Base-by-base conservation (phyloP, 2,888 invertebrate genomes). In the Athalia cordata region DNA sequence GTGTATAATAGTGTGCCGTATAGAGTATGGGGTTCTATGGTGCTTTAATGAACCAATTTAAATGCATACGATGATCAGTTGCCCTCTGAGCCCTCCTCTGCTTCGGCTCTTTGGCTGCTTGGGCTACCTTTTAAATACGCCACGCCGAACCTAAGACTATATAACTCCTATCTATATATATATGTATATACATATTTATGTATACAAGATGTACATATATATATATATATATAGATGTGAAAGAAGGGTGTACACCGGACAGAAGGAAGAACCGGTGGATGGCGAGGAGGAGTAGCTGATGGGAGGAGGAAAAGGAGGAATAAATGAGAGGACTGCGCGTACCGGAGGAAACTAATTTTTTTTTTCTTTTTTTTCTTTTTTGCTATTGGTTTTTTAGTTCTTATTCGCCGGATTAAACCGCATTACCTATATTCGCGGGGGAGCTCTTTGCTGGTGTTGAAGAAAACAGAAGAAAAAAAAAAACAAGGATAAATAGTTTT, bases 21-120 rank as follows among this genome's bases (percentile, higher is more conserved):
- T 75, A 75, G 75, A 75, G 75, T 50, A 75, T 75, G 75, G 75
- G 75, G 75, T 75, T 77, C 81, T 77, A 72, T 82, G 87, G 86
- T 86, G 87, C 87, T 89, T 89, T 89, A 89, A 89, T 89, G 89
- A 89, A 89, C 89, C 89, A 89, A 89, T 89, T 89, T 89, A 89
- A 89, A 89, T 89, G 89, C 89, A 89, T 89, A 88, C 89, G 89
- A 89, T 89, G 89, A 89, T 89, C 89, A 89, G 89, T 89, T 89
- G 88, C 89, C 89, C 89, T 88, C 88, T 87, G 86, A 87, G 86
- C 87, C 87, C 87, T 87, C 68, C 50, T 66, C 50, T 84, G 81
- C 82, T 83, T 83, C 83, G 82, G 82, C 83, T 82, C 85, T 85
- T 86, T 83, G 85, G 84, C 79, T 81, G 84, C 84, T 81, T 83